Evolutionary conservation across 2,113 vertebrate species (phyloP), one percentile per base, ranked within the genome.

Genomic region (Potamarius usumacintae): DNA sequence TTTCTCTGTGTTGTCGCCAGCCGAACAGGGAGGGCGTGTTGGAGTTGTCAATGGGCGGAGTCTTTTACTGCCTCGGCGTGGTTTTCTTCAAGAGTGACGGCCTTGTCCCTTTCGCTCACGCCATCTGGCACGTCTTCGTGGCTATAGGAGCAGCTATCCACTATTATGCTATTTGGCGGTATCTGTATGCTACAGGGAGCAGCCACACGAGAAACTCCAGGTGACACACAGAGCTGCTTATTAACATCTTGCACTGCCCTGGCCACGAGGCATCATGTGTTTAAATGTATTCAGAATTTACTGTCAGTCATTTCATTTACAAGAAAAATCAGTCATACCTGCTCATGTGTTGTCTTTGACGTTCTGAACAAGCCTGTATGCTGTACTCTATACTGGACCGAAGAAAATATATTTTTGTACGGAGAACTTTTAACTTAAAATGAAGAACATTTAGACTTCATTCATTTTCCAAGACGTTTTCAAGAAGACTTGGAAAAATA

Each of bases 51-150:
- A 89, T 95, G 0, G 97, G 98, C 0, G 98, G 97, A 2, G 84
- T 96, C 89, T 97, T 93, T 93, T 99, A 99, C 94, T 97, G 97
- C 91, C 91, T 98, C 90, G 98, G 98, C 60, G 97, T 97, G 85
- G 92, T 99, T 88, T 99, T 99, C 95, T 99, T 99, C 94, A 99
- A 98, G 88, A 99, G 98, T 0, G 97, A 99, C 0, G 98, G 98
- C 63, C 95, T 97, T 83, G 96, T 99, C 72, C 98, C 98, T 18
- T 99, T 99, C 0, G 98, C 98, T 83, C 98, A 99, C 0, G 97
- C 98, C 93, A 99, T 99, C 91, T 99, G 98, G 98, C 98, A 99
- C 88, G 94, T 99, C 89, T 99, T 99, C 1, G 98, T 99, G 86
- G 97, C 97, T 4, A 94, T 96, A 0, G 98, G 97, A 89, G 98